Percentiles rank a stretch among this genome's conserved stretches.
phyloP scores from a whole-genome alignment of 2,113 vertebrate genomes.

The Bucco capensis region DNA sequence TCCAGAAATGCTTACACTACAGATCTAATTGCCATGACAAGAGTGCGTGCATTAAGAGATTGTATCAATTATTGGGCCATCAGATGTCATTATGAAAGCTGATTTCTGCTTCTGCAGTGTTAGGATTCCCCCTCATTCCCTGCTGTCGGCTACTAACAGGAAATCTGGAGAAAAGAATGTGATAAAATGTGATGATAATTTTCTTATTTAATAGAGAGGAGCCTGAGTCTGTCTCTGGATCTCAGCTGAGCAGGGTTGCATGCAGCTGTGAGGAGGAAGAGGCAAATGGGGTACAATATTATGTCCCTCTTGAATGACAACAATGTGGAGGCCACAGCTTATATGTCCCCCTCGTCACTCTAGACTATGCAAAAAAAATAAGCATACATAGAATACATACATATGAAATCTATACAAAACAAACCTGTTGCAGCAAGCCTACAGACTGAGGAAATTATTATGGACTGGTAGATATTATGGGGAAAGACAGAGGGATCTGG shows the following conservation, averaged over 20 bases:
- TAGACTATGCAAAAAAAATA: neutral
- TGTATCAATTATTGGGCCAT: neutral
- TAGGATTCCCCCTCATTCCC: neutral
- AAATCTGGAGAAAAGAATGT: neutral
- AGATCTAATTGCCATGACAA: neutral
- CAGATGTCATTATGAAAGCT: neutral
- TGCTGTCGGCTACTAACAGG: neutral
- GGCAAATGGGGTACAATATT: neutral
- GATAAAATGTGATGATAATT: neutral
- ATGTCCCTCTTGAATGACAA: neutral
- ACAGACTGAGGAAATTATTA: neutral
- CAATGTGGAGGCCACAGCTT: neutral
- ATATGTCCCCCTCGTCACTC: neutral
- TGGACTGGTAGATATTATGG: neutral
- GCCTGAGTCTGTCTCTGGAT: neutral
- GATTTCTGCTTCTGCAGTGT: neutral
- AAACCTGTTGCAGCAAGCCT: neutral
- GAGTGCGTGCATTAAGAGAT: neutral
- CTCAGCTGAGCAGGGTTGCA: neutral
- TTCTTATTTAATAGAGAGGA: neutral
- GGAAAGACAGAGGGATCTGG: too few relatives aligned
- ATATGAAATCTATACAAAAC: neutral
- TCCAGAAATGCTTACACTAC: constrained; percentile 15
- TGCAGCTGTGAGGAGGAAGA: neutral
- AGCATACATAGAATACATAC: neutral